Evolutionary conservation across 2,888 invertebrate genomes (phyloP).

Genomic region (Perizoma flavofasciatum): DNA sequence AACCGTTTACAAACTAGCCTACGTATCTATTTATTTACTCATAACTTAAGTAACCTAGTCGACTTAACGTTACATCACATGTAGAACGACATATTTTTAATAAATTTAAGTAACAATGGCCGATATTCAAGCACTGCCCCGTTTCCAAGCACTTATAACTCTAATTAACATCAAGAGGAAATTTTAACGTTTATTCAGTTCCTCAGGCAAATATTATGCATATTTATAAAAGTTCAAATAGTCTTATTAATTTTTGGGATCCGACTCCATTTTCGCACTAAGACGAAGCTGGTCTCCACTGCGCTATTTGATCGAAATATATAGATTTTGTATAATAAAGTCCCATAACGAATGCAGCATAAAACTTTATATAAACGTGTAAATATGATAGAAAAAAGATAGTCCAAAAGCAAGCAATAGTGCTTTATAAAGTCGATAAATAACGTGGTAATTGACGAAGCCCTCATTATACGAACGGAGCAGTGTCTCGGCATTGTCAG

Average conservation of each 20-base stretch:
- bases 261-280: background rate
- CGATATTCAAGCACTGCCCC: constrained; percentile 61
- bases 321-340: background rate
- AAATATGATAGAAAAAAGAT: constrained; percentile 24
- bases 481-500: constrained; percentile 47
- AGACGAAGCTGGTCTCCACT: constrained; percentile 4
- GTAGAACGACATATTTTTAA: constrained; percentile 77
- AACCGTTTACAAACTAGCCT: constrained; percentile 63
- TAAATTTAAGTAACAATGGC: constrained; percentile 71
- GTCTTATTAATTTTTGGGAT: constrained; percentile 11
- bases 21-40: constrained; percentile 53
- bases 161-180: constrained; percentile 30
- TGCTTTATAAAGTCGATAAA: constrained; percentile 26
- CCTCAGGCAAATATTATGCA: constrained; percentile 29
- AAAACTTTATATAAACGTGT: constrained; percentile 12
- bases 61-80: constrained; percentile 82
- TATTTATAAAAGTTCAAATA: constrained; percentile 2
- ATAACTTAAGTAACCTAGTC: constrained; percentile 59
- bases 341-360: constrained; percentile 3
- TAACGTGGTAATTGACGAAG: constrained; percentile 25
- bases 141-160: constrained; percentile 49
- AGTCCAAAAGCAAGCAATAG: constrained; percentile 25
- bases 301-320: background rate
- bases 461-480: constrained; percentile 44
- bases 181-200: constrained; percentile 26